These are phyloP conservation scores for Chloroceryle amazona DNA, from an alignment of 2,797 vertebrate species.

Conservation along the genomic window DNA sequence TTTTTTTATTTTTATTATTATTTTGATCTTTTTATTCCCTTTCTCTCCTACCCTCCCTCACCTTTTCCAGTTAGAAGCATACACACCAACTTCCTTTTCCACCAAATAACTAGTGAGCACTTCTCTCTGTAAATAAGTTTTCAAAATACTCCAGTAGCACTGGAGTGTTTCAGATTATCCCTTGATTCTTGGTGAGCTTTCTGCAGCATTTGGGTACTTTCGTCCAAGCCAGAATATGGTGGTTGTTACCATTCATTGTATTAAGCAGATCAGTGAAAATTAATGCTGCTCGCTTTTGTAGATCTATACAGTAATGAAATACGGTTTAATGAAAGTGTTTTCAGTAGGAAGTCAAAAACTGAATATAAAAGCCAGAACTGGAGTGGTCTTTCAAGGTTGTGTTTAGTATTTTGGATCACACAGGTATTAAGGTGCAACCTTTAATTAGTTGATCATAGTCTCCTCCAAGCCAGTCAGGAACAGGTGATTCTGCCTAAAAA, in stretches of 20 bases:
- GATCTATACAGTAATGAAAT: neutral
- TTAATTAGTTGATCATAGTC: neutral
- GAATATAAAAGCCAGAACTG: neutral
- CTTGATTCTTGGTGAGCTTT: fast-evolving
- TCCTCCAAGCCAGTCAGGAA: neutral
- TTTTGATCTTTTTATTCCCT: fast-evolving
- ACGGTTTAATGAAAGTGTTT: neutral
- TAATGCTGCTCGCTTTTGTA: neutral
- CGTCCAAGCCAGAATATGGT: neutral
- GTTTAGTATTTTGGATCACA: neutral
- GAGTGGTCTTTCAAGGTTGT: neutral
- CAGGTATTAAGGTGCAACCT: neutral
- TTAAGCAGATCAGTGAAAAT: neutral
- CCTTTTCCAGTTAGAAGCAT: neutral
- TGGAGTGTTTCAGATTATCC: neutral
- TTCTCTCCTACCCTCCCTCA: fast-evolving
- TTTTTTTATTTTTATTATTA: neutral
- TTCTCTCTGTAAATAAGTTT: neutral
- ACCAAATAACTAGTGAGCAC: neutral
- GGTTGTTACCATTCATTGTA: neutral
- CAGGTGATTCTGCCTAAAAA: neutral
- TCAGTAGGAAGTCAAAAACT: neutral
- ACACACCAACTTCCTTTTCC: neutral
- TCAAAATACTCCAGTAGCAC: neutral
- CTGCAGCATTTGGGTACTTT: fast-evolving